Conservation (phyloP, 2,888 invertebrate genomes). For the Nesidiocoris tenuis region DNA sequence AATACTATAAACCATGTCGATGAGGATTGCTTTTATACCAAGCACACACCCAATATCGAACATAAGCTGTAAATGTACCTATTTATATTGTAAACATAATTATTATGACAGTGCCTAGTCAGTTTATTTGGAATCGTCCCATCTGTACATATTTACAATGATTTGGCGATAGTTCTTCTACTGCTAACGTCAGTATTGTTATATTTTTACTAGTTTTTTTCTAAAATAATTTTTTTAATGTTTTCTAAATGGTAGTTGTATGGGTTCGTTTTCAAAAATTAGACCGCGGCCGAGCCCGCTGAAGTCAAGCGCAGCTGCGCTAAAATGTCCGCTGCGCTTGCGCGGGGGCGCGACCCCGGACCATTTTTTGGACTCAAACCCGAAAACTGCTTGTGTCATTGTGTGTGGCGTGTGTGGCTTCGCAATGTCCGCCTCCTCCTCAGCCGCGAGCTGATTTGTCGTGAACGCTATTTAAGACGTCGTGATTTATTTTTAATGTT, state of each 20-base stretch:
- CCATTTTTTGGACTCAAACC: too few relatives aligned
- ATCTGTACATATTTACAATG: constrained; percentile 32
- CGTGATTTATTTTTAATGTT: not conserved
- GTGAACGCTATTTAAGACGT: not conserved
- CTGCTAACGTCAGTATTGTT: constrained; percentile 11
- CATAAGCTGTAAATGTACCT: constrained; percentile 26
- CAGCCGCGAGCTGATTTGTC: not conserved
- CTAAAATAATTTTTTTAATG: constrained; percentile 2
- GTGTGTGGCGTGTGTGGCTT: not conserved
- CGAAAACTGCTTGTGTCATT: not conserved
- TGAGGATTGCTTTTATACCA: too few relatives aligned
- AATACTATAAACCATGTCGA: too few relatives aligned
- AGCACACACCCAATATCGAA: too few relatives aligned
- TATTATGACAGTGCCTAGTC: constrained; percentile 48
- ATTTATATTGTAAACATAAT: constrained; percentile 31
- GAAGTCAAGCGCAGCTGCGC: too few relatives aligned
- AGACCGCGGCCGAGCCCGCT: too few relatives aligned
- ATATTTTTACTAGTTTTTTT: constrained; percentile 14
- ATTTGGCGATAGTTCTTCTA: not conserved
- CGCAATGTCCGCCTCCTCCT: not conserved
- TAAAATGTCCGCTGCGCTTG: too few relatives aligned
- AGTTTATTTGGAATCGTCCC: constrained; percentile 44
- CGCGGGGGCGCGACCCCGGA: too few relatives aligned
- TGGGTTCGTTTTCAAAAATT: too few relatives aligned
- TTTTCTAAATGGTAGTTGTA: not conserved